phyloP scores from a whole-genome alignment of 1,140 invertebrate genomes.

The Drosophila malerkotliana region DNA sequence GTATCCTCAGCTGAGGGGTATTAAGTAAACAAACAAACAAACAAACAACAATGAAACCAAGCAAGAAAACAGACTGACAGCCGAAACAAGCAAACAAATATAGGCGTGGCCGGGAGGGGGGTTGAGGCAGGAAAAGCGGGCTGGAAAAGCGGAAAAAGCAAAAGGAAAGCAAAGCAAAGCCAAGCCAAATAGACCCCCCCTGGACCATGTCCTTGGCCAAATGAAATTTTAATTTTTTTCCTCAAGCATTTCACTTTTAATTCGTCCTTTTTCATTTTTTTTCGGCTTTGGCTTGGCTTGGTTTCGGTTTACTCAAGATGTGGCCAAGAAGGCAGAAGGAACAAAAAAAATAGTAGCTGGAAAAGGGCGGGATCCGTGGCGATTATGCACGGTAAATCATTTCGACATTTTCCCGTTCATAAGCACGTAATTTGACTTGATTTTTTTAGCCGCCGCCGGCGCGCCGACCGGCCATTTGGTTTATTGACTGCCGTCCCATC shows the following conservation, averaged over 20 bases:
- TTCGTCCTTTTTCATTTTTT: conserved; percentile 22
- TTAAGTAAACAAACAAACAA: conserved; percentile 70
- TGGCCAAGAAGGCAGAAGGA: conserved; percentile 6
- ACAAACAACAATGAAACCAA: conserved; percentile 77
- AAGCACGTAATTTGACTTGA: conserved; percentile 83
- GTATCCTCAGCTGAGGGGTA: conserved; percentile 8
- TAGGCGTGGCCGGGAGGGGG: conserved; percentile 20
- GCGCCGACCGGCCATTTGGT: conserved; percentile 48
- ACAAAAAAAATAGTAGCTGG: neutral
- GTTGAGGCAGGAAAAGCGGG: neutral
- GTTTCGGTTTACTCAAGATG: conserved; percentile 34
- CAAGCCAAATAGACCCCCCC: neutral
- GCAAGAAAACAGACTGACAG: conserved; percentile 65
- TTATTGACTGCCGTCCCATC: conserved; percentile 71
- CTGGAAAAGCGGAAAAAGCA: neutral
- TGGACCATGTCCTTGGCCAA: conserved; percentile 32
- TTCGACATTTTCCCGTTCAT: conserved; percentile 83
- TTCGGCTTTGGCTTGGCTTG: neutral
- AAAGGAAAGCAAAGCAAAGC: conserved; percentile 13
- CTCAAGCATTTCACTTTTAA: conserved; percentile 30
- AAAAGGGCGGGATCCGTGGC: conserved; percentile 49
- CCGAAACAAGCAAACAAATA: conserved; percentile 54
- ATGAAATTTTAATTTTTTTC: conserved; percentile 75
- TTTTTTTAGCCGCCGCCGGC: conserved; percentile 45
- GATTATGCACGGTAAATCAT: conserved; percentile 83